phyloP scores from a whole-genome alignment of 2,797 vertebrate species.

The Prionace glauca region DNA sequence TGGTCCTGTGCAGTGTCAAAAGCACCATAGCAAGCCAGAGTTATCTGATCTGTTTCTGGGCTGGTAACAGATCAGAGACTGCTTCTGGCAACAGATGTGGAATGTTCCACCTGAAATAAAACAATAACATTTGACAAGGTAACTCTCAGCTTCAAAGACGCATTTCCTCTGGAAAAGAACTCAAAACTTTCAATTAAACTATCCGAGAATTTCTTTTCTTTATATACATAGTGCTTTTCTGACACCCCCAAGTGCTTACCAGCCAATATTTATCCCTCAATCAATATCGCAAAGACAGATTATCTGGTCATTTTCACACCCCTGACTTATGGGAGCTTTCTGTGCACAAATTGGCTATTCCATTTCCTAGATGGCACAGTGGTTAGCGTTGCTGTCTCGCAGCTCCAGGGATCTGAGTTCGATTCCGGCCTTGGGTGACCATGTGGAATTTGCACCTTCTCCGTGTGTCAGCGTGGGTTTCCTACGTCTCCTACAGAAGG shows the following conservation, averaged over 20 bases:
- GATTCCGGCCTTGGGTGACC: too few relatives aligned
- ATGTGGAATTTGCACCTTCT: too few relatives aligned
- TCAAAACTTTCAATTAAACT: background rate
- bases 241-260: background rate
- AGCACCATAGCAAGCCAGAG: background rate
- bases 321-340: too few relatives aligned
- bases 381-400: too few relatives aligned
- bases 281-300: too few relatives aligned
- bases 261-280: background rate
- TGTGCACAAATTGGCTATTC: too few relatives aligned
- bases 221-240: background rate
- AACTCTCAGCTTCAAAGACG: background rate
- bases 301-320: too few relatives aligned
- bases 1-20: background rate
- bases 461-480: too few relatives aligned
- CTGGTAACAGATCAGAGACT: background rate
- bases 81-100: background rate
- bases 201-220: background rate
- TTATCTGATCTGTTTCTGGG: background rate
- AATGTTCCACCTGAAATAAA: background rate
- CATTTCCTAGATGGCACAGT: too few relatives aligned
- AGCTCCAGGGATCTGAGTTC: too few relatives aligned
- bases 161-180: background rate
- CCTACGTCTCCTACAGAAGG: too few relatives aligned
- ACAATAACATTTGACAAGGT: background rate